Evolutionary conservation across 2,797 vertebrate genomes (phyloP).

Genomic region (Amblyraja radiata): DNA sequence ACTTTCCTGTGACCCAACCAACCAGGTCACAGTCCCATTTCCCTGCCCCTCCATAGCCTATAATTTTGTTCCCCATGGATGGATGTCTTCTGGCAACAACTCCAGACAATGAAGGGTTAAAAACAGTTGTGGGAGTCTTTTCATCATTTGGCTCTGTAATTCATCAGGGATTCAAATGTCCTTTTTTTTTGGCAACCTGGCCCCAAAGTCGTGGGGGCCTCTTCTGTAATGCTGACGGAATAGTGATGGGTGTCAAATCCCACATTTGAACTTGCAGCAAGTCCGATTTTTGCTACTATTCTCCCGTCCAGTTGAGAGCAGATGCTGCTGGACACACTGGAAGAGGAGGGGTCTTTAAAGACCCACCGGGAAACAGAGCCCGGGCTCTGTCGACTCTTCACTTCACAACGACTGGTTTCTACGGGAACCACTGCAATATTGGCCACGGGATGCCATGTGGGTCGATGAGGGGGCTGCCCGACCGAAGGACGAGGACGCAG

Average conservation of each 20-base stretch:
- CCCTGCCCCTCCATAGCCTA: too few relatives aligned
- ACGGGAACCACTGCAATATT: not conserved
- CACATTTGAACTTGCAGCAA: slow-evolving; percentile 77
- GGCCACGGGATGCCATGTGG: not conserved
- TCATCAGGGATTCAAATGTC: slow-evolving; percentile 36
- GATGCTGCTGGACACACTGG: slow-evolving; percentile 44
- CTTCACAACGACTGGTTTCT: not conserved
- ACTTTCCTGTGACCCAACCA: too few relatives aligned
- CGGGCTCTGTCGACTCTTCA: not conserved
- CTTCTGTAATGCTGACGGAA: slow-evolving; percentile 76
- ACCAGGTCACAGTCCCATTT: too few relatives aligned
- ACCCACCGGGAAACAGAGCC: not conserved
- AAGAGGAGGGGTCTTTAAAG: not conserved
- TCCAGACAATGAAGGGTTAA: slow-evolving; percentile 9
- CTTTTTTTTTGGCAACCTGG: slow-evolving; percentile 52
- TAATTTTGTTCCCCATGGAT: too few relatives aligned
- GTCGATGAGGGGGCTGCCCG: too few relatives aligned
- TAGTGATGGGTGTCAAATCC: slow-evolving; percentile 74
- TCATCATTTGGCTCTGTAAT: slow-evolving; percentile 47
- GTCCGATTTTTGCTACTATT: slow-evolving; percentile 58
- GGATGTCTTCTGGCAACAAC: too few relatives aligned
- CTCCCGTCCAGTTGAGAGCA: slow-evolving; percentile 47
- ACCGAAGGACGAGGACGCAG: too few relatives aligned
- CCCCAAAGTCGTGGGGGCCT: slow-evolving; percentile 68
- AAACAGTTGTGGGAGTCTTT: slow-evolving; percentile 55